Conservation (phyloP, 2,113 vertebrate genomes). For the Sapayoa aenigma region DNA sequence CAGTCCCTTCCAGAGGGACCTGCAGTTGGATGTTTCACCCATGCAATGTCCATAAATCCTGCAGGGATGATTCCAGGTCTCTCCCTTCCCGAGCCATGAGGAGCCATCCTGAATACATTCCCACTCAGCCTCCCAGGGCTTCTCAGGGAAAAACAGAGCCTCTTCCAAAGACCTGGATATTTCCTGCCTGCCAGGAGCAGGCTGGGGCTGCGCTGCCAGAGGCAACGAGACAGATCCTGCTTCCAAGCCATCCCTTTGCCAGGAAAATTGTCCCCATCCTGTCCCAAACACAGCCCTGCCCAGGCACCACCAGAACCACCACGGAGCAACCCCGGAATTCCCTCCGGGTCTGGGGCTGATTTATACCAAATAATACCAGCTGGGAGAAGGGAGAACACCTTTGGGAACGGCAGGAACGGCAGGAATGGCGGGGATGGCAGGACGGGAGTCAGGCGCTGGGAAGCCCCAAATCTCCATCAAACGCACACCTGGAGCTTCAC, state of each 20-base stretch:
- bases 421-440: neutral
- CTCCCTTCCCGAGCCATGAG: accelerated
- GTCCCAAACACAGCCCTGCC: accelerated
- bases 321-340: accelerated
- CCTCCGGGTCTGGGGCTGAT: neutral
- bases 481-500: neutral
- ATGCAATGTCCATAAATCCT: accelerated
- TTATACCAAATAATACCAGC: accelerated
- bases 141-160: neutral
- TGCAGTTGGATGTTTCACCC: neutral
- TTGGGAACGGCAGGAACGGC: accelerated
- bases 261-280: neutral
- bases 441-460: accelerated
- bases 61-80: neutral
- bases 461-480: accelerated
- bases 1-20: neutral
- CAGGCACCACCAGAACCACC: neutral
- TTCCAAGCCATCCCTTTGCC: accelerated
- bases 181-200: neutral
- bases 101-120: accelerated
- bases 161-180: neutral
- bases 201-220: neutral
- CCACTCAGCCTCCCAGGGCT: neutral
- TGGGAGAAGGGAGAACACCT: neutral
- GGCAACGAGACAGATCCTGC: neutral